These are phyloP conservation scores for Spisula subtruncata DNA, from an alignment of 2,888 invertebrate species.

Conservation along the genomic window DNA sequence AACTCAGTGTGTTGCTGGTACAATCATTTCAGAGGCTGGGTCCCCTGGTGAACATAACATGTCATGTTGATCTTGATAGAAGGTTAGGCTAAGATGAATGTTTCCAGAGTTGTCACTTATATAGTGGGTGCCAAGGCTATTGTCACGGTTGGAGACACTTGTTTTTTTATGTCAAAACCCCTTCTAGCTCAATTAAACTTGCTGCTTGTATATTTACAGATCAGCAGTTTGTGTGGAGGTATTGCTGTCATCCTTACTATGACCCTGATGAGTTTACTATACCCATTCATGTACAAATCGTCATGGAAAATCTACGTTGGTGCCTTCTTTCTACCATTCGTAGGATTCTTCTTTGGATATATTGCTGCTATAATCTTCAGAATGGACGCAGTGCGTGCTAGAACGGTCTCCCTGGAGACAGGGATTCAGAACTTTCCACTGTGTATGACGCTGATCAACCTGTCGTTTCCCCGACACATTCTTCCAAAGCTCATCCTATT, in stretches of 20 bases:
- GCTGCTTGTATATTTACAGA: slow-evolving; percentile 69
- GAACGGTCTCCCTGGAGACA: slow-evolving; percentile 84
- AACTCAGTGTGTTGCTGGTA: too few relatives aligned
- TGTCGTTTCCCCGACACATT: slow-evolving; percentile 76
- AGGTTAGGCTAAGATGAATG: too few relatives aligned
- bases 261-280: slow-evolving; percentile 80
- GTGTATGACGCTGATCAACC: slow-evolving; percentile 81
- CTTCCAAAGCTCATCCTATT: slow-evolving; percentile 71
- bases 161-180: too few relatives aligned
- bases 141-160: too few relatives aligned
- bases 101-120: too few relatives aligned
- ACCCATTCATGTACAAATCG: slow-evolving; percentile 81
- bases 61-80: too few relatives aligned
- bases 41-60: too few relatives aligned
- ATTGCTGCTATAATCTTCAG: slow-evolving; percentile 74
- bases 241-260: slow-evolving; percentile 81
- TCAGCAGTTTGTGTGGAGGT: slow-evolving; percentile 81
- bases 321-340: slow-evolving; percentile 78
- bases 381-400: slow-evolving; percentile 70
- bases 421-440: slow-evolving; percentile 85
- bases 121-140: too few relatives aligned
- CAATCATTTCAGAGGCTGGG: too few relatives aligned
- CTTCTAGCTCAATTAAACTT: not conserved
- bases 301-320: slow-evolving; percentile 81
- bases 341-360: slow-evolving; percentile 82